phyloP scores from a whole-genome alignment of 2,888 invertebrate species.

The Hololepta plana region DNA sequence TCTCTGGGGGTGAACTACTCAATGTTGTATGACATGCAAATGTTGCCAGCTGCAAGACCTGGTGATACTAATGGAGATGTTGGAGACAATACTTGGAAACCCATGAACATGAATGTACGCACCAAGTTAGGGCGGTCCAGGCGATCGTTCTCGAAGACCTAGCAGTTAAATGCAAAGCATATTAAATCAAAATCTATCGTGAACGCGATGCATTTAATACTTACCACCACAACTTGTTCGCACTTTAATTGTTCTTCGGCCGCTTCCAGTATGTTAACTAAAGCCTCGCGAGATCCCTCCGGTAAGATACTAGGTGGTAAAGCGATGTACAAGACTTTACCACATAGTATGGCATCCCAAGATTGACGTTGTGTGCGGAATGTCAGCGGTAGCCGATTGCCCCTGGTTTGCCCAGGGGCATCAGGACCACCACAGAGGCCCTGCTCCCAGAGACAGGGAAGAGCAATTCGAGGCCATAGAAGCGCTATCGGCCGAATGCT shows the following conservation, averaged over 20 bases:
- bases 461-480: constrained; percentile 50
- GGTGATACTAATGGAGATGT: constrained; percentile 59
- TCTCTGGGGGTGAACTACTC: constrained; percentile 26
- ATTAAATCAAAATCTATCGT: too few species aligned
- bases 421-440: constrained; percentile 99
- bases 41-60: constrained; percentile 19
- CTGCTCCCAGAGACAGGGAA: constrained; percentile 87
- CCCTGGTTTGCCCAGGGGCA: constrained; percentile 76
- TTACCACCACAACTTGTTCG: constrained; percentile 53
- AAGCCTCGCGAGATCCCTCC: constrained; percentile 88
- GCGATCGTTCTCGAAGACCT: constrained; percentile 36
- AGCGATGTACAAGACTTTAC: constrained; percentile 70
- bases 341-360: constrained; percentile 33
- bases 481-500: constrained; percentile 46
- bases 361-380: constrained; percentile 29
- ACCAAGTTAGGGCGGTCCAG: constrained; percentile 72
- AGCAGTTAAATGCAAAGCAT: constrained; percentile 8
- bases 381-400: constrained; percentile 22
- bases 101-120: constrained; percentile 94
- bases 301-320: constrained; percentile 72
- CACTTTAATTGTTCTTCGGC: constrained; percentile 85
- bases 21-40: constrained; percentile 28
- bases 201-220: constrained; percentile 10
- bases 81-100: constrained; percentile 76
- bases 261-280: constrained; percentile 84